Percentiles rank a stretch among this genome's conserved stretches.
These are phyloP conservation scores for Motacilla alba DNA, from an alignment of 2,113 vertebrate genomes.

Conservation along the genomic window DNA sequence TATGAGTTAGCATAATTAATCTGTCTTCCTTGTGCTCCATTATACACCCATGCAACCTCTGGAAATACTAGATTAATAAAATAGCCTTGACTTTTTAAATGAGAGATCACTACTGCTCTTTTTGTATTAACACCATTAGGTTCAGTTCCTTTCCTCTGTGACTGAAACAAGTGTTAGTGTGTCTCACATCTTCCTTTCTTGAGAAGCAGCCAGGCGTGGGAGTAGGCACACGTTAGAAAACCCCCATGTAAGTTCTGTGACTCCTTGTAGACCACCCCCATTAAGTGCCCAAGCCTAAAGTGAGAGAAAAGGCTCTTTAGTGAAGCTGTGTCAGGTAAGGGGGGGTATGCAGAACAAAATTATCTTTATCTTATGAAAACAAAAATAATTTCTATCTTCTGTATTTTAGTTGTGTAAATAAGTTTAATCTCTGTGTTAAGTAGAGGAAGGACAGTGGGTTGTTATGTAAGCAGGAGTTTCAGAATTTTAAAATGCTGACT, in stretches of 20 bases:
- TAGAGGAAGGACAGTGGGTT: background rate
- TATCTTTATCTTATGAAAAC: background rate
- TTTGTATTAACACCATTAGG: background rate
- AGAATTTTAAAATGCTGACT: background rate
- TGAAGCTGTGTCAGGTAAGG: background rate
- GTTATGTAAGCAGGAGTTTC: background rate
- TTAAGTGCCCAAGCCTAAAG: background rate
- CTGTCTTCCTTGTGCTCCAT: background rate
- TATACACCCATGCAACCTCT: background rate
- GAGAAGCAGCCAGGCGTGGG: constrained; percentile 25
- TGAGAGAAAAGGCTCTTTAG: background rate
- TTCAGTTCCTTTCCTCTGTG: constrained; percentile 40
- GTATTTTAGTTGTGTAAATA: background rate
- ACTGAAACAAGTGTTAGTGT: constrained; percentile 24
- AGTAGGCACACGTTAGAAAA: constrained; percentile 26
- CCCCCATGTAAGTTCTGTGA: background rate
- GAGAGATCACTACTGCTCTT: background rate
- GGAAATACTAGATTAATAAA: background rate
- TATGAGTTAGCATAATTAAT: background rate
- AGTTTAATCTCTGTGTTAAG: background rate
- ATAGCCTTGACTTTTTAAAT: background rate
- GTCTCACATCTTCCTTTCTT: constrained; percentile 34
- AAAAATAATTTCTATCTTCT: background rate
- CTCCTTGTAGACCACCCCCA: background rate
- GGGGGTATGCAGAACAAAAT: background rate